Evolutionary conservation across 2,888 invertebrate genomes (phyloP), one percentile per base, ranked within the genome.

Genomic region (Gymnocheta viridis): DNA sequence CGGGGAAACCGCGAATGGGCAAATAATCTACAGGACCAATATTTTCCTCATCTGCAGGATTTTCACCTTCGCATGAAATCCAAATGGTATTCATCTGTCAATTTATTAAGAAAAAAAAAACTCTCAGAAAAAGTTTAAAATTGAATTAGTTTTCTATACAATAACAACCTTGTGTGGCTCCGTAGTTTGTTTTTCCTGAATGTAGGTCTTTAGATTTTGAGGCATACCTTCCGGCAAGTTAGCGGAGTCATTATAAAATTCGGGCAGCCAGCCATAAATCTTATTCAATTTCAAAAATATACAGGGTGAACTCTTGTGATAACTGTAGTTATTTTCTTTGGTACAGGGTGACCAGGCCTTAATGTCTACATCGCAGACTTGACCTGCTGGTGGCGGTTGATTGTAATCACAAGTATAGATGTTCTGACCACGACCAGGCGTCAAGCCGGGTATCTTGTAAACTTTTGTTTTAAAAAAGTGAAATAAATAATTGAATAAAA

Each of bases 201-300:
- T 96, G 86, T 95, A 94, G 0, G 94, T 93, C 89, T 95, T 95
- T 85, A 98, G 92, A 67, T 93, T 93, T 0, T 92, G 87, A 0
- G 97, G 97, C 97, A 98, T 97, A 2, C 94, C 94, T 0, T 91
- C 88, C 0, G 98, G 98, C 62, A 97, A 93, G 74, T 93, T 91
- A 9, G 93, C 92, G 0, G 95, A 94, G 85, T 95, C 94, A 89
- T 96, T 95, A 90, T 96, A 98, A 89, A 94, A 96, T 38, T 95
- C 94, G 0, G 98, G 98, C 86, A 94, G 93, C 98, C 98, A 98
- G 22, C 95, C 97, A 88, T 95, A 98, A 89, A 98, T 98, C 94
- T 96, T 98, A 93, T 99, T 99, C 49, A 99, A 93, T 91, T 99
- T 99, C 77, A 99, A 93, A 90, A 99, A 96, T 85, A 99, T 94